Conservation (phyloP, 2,797 vertebrate species). For the Pseudochromis fuscus region DNA sequence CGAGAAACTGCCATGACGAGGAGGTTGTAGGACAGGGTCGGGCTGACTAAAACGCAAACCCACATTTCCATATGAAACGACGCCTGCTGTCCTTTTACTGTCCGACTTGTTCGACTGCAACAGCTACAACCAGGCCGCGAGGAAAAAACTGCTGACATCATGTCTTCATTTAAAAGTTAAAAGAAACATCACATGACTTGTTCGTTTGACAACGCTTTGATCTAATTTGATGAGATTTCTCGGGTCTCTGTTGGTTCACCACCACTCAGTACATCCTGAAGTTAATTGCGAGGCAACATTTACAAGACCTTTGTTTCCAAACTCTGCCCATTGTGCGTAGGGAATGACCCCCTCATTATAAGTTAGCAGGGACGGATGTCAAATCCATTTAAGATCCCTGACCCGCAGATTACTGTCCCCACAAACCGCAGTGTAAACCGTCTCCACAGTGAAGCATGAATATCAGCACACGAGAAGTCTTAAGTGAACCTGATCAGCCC, state of each 20-base stretch:
- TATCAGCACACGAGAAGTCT: not conserved
- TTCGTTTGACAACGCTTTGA: not conserved
- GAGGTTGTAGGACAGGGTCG: conserved; percentile 6
- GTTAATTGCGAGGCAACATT: not conserved
- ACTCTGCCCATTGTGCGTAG: too few relatives aligned
- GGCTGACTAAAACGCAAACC: conserved; percentile 14
- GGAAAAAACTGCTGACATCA: conserved; percentile 11
- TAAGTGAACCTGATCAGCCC: not conserved
- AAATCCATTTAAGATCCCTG: conserved; percentile 2
- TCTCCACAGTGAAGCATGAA: not conserved
- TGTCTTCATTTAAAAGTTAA: not conserved
- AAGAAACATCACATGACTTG: not conserved
- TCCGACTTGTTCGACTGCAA: not conserved
- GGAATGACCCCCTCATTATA: not conserved
- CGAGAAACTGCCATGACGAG: conserved; percentile 4
- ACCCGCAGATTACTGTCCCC: not conserved
- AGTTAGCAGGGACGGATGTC: not conserved
- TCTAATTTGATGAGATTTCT: not conserved
- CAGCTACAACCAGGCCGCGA: not conserved
- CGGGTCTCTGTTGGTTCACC: not conserved
- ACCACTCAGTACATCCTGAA: not conserved
- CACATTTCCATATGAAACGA: conserved; percentile 56
- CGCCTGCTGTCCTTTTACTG: conserved; percentile 21
- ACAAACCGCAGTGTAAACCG: not conserved
- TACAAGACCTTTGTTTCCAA: not conserved